These are phyloP conservation scores for Lissocephala sabroskyi DNA, from an alignment of 2,888 invertebrate genomes.

Conservation along the genomic window DNA sequence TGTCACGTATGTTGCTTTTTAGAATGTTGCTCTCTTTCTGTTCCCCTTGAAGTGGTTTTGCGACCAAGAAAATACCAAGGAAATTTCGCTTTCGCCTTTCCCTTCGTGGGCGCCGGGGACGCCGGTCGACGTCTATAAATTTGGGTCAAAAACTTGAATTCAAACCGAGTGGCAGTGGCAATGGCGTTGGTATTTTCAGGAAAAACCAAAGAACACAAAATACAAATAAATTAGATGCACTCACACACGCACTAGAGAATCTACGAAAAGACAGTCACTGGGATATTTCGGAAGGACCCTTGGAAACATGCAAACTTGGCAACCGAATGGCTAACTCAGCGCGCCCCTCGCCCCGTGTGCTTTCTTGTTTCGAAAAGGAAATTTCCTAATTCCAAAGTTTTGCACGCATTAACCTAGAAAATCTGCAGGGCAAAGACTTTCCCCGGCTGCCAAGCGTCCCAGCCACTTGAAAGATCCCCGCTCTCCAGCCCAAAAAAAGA, in stretches of 20 bases:
- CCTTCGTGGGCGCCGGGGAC: too few relatives aligned
- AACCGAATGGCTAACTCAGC: too few relatives aligned
- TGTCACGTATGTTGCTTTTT: constrained; percentile 64
- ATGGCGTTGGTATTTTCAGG: constrained; percentile 21
- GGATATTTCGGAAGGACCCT: background rate
- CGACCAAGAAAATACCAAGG: constrained; percentile 20
- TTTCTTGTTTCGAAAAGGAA: too few relatives aligned
- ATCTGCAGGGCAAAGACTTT: too few relatives aligned
- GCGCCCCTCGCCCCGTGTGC: too few relatives aligned
- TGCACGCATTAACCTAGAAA: constrained; percentile 63
- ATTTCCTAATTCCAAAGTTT: constrained; percentile 64
- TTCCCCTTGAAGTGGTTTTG: background rate
- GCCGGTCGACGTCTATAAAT: constrained; percentile 65
- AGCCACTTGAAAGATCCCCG: too few relatives aligned
- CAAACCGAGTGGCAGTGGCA: constrained; percentile 44
- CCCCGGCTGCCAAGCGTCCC: too few relatives aligned
- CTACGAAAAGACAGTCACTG: background rate
- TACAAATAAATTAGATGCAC: constrained; percentile 66
- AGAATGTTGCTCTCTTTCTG: constrained; percentile 41
- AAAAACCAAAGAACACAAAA: constrained; percentile 40
- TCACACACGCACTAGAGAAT: constrained; percentile 28
- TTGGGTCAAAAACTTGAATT: constrained; percentile 61
- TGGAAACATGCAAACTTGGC: background rate
- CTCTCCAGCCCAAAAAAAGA: too few relatives aligned
- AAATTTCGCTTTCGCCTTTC: too few relatives aligned